phyloP scores from a whole-genome alignment of 2,797 vertebrate genomes.

The Poecilia picta region DNA sequence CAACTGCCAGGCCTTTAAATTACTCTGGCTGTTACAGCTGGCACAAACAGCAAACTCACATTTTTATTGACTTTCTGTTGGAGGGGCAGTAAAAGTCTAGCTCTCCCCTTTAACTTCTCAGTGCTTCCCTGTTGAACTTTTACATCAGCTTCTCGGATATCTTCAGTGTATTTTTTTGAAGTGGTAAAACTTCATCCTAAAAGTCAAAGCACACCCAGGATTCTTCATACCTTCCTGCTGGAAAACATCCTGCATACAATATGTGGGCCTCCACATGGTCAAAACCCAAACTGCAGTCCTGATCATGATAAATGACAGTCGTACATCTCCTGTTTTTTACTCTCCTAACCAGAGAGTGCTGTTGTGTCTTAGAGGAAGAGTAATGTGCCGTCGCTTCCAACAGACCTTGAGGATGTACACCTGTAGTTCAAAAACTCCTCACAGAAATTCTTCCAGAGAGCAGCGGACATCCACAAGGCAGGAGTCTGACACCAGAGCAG shows the following conservation, averaged over 20 bases:
- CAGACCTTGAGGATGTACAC: neutral
- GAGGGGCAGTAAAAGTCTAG: slow-evolving; percentile 32
- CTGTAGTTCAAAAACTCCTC: neutral
- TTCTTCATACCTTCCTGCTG: neutral
- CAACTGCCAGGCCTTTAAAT: slow-evolving; percentile 36
- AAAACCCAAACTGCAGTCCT: neutral
- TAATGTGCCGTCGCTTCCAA: slow-evolving; percentile 46
- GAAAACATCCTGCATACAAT: slow-evolving; percentile 7
- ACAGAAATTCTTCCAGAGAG: neutral
- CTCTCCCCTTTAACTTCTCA: slow-evolving; percentile 30
- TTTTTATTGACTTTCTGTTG: slow-evolving; percentile 55
- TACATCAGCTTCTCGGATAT: neutral
- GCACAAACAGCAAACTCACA: slow-evolving; percentile 38
- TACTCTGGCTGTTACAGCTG: slow-evolving; percentile 28
- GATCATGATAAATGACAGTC: slow-evolving; percentile 1
- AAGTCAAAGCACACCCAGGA: slow-evolving; percentile 19
- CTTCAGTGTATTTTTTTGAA: neutral
- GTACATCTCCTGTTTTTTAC: slow-evolving; percentile 18
- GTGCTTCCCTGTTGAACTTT: slow-evolving; percentile 22
- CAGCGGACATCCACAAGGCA: neutral
- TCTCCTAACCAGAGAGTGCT: slow-evolving; percentile 19
- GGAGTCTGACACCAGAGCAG: neutral
- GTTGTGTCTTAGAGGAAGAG: slow-evolving; percentile 66
- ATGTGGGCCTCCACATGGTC: slow-evolving; percentile 24
- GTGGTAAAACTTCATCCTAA: slow-evolving; percentile 1